A percentile compares a stretch with the other conserved stretches of the same genome.
These are phyloP conservation scores for Acrocephalus arundinaceus DNA, from an alignment of 2,113 vertebrate species.

Conservation along the genomic window DNA sequence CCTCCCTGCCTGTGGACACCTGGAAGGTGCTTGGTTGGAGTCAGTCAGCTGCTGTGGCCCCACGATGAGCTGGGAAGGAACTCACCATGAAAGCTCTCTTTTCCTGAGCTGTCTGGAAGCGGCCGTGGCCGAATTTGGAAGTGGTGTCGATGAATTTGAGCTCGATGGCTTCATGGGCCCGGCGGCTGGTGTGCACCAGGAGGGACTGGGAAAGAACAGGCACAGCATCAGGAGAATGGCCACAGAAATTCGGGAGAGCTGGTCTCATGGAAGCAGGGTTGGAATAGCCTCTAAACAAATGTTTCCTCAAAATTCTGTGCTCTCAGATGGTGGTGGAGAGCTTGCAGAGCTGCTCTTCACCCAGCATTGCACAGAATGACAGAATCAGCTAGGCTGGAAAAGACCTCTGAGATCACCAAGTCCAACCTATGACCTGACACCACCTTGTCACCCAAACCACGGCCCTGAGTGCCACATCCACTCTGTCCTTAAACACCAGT, in stretches of 20 bases:
- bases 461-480: neutral
- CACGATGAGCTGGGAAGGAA: neutral
- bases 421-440: neutral
- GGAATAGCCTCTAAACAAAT: neutral
- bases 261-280: neutral
- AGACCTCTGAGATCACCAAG: neutral
- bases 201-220: conserved; percentile 72
- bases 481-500: neutral
- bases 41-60: neutral
- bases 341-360: neutral
- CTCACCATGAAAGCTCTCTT: conserved; percentile 85
- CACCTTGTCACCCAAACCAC: neutral
- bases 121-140: conserved; percentile 82
- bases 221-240: neutral
- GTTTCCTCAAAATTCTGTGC: neutral
- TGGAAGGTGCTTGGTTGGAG: neutral
- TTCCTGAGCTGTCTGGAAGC: conserved; percentile 83
- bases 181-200: conserved; percentile 74
- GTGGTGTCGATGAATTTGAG: conserved; percentile 87
- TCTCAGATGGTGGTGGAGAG: neutral
- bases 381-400: neutral
- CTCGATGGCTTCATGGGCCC: conserved; percentile 72
- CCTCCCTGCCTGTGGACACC: neutral
- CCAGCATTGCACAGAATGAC: neutral
- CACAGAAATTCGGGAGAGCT: neutral